Base-by-base conservation (phyloP, 2,113 vertebrate species). In the Apus apus region DNA sequence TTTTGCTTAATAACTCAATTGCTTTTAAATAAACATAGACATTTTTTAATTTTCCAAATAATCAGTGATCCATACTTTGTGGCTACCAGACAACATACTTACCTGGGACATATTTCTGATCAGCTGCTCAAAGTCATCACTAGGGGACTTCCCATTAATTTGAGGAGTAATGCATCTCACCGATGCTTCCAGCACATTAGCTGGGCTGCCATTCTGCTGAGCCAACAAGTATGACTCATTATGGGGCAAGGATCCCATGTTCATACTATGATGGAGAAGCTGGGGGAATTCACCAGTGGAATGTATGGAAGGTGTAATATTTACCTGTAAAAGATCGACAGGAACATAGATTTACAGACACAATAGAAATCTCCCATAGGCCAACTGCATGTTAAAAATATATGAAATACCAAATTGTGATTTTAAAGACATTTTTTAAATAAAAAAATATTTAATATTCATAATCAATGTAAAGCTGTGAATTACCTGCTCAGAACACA, bases 51-150 rank as follows among this genome's bases (percentile, higher is more conserved):
- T 8, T 58, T 88, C 9, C 34, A 92, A 16, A 29, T 7, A 75
- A 82, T 25, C 18, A 65, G 16, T 38, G 65, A 88, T 66, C 10
- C 13, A 11, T 32, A 60, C 38, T 85, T 64, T 9, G 1, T 16
- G 9, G 15, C 64, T 90, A 74, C 19, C 13, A 34, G 30, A 46
- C 2, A 1, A 84, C 11, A 70, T 14, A 13, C 26, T 96, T 98
- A 99, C 99, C 98, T 99, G 99, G 34, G 99, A 99, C 99, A 99
- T 99, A 86, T 97, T 98, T 84, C 98, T 98, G 70, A 99, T 98
- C 36, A 98, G 93, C 32, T 97, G 98, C 61, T 99, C 99, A 81
- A 99, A 98, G 67, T 99, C 99, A 62, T 99, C 99, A 74, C 90
- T 94, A 46, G 97, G 80, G 15, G 96, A 90, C 65, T 98, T 98